Conservation (phyloP, 2,797 vertebrate genomes). For the Melopsittacus undulatus region DNA sequence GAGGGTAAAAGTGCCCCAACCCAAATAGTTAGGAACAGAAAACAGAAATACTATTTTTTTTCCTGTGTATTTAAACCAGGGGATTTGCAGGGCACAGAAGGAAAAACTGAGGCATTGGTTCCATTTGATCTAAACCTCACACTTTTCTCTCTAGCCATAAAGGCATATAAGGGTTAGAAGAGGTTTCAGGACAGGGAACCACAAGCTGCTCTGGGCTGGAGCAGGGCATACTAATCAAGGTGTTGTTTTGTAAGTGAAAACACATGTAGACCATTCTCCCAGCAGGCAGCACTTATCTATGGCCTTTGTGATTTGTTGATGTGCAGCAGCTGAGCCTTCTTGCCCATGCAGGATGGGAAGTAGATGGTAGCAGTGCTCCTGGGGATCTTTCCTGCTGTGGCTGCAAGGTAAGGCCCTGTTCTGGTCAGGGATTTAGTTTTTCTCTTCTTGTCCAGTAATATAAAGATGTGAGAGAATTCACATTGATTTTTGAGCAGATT, state of each 20-base stretch:
- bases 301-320: not conserved
- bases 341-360: not conserved
- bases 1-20: not conserved
- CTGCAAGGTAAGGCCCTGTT: not conserved
- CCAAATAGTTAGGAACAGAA: not conserved
- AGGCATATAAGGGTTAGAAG: not conserved
- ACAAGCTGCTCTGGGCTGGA: not conserved
- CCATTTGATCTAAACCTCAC: not conserved
- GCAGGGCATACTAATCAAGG: not conserved
- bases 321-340: not conserved
- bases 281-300: not conserved
- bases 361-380: not conserved
- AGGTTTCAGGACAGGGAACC: not conserved
- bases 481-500: not conserved
- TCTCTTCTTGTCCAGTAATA: not conserved
- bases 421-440: not conserved
- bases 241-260: not conserved
- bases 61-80: not conserved
- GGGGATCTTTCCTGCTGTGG: not conserved
- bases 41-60: constrained; percentile 8
- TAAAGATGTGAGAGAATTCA: not conserved
- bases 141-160: not conserved
- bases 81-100: not conserved
- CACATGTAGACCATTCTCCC: not conserved
- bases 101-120: not conserved